phyloP scores from a whole-genome alignment of 2,113 vertebrate species.

The Melanerpes aurifrons region DNA sequence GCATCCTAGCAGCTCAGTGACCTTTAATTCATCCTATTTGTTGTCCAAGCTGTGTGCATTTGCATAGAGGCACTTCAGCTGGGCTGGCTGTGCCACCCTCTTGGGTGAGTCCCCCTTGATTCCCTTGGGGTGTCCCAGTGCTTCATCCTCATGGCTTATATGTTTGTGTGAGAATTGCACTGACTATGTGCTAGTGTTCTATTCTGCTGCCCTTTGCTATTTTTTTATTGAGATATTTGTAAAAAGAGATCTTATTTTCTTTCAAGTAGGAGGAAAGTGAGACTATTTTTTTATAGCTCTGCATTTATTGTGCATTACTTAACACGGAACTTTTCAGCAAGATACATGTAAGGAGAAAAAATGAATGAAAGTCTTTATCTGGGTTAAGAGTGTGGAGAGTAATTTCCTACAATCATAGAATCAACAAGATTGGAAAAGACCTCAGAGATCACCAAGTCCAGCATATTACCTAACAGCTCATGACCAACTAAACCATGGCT shows the following conservation, averaged over 20 bases:
- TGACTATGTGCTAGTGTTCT: not conserved
- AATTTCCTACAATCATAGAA: constrained; percentile 45
- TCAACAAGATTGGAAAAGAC: too few species aligned
- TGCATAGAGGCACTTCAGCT: too few species aligned
- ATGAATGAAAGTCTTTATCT: not conserved
- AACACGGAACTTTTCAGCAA: not conserved
- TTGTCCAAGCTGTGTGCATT: too few species aligned
- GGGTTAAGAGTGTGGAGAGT: constrained; percentile 55
- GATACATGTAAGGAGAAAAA: not conserved
- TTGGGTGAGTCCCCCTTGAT: too few species aligned
- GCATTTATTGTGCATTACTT: not conserved
- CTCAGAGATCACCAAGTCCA: too few species aligned
- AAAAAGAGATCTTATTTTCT: not conserved
- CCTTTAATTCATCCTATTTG: too few species aligned
- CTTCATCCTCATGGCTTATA: not conserved
- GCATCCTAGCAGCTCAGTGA: too few species aligned
- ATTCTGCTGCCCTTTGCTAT: not conserved
- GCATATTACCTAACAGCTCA: too few species aligned
- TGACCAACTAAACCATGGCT: too few species aligned
- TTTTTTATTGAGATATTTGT: not conserved
- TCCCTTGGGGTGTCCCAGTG: too few species aligned
- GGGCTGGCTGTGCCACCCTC: too few species aligned
- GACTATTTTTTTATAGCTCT: not conserved
- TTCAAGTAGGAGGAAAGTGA: not conserved
- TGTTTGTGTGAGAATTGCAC: not conserved